Base-by-base conservation (phyloP, 2,797 vertebrate species). In the Brachyrhaphis roseni region DNA sequence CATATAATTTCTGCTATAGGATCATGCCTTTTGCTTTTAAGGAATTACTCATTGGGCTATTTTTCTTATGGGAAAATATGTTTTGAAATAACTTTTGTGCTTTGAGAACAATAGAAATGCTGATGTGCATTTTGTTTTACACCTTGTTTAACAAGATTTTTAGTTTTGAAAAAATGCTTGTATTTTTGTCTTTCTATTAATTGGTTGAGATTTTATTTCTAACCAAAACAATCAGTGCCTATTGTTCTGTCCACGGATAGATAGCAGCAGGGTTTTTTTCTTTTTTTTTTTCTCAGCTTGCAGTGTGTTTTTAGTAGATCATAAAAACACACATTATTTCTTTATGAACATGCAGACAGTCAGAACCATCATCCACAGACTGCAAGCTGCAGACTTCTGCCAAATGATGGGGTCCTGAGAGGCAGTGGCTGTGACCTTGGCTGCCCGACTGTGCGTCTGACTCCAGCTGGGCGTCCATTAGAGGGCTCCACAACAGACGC, bases 381-480 rank as follows among this genome's bases (percentile, higher is more conserved):
- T 43, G 76, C 87, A 87, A 82, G 82, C 86, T 90, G 83, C 85
- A 79, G 57, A 74, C 76, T 90, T 89, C 80, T 92, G 93, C 91
- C 94, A 94, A 93, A 91, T 89, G 92, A 93, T 87, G 89, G 90
- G 90, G 91, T 93, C 93, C 92, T 91, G 41, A 83, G 92, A 91
- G 90, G 92, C 91, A 86, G 78, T 79, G 85, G 84, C 83, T 89
- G 72, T 94, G 93, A 94, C 93, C 93, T 96, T 95, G 95, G 90
- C 93, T 94, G 94, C 93, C 93, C 92, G 94, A 95, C 92, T 88
- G 90, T 92, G 86, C 86, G 93, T 88, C 89, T 87, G 87, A 91
- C 91, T 95, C 94, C 93, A 94, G 93, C 93, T 94, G 91, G 91
- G 93, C 89, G 34, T 94, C 95, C 93, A 95, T 95, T 95, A 94